Evolutionary conservation across 35 echinoderm and acorn worm species (phyloP).

Genomic region (Holothuria glaberrima): DNA sequence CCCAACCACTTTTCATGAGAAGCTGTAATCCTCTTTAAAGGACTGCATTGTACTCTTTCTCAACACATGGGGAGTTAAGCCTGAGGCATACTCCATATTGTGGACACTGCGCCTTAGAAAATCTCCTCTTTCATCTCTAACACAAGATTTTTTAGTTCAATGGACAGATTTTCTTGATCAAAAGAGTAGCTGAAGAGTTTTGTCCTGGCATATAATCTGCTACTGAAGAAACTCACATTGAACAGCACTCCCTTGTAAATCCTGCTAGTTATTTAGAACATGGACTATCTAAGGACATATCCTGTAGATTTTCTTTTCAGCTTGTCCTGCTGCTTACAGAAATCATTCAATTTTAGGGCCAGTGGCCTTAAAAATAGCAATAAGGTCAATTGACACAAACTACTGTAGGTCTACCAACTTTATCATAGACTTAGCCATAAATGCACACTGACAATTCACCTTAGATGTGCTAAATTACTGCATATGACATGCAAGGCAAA

Average conservation of each 20-base stretch:
- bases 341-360: neutral
- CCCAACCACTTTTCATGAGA: neutral
- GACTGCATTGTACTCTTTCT: constrained; percentile 45
- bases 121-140: constrained; percentile 22
- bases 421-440: neutral
- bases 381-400: neutral
- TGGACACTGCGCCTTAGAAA: constrained; percentile 47
- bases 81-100: constrained; percentile 36
- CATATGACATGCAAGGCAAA: too few relatives aligned
- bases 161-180: constrained; percentile 51
- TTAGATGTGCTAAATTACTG: too few relatives aligned
- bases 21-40: constrained; percentile 49
- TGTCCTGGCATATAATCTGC: constrained; percentile 41
- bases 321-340: neutral
- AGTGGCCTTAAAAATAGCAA: neutral
- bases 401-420: neutral
- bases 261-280: constrained; percentile 32
- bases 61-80: constrained; percentile 39
- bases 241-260: constrained; percentile 47
- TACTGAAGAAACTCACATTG: constrained; percentile 29
- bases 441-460: too few relatives aligned
- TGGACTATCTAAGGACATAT: neutral
- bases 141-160: constrained; percentile 54
- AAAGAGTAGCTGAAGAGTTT: constrained; percentile 20
- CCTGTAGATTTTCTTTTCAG: neutral